Evolutionary conservation across 2,797 vertebrate species (phyloP).

Genomic region (Tachyglossus aculeatus): DNA sequence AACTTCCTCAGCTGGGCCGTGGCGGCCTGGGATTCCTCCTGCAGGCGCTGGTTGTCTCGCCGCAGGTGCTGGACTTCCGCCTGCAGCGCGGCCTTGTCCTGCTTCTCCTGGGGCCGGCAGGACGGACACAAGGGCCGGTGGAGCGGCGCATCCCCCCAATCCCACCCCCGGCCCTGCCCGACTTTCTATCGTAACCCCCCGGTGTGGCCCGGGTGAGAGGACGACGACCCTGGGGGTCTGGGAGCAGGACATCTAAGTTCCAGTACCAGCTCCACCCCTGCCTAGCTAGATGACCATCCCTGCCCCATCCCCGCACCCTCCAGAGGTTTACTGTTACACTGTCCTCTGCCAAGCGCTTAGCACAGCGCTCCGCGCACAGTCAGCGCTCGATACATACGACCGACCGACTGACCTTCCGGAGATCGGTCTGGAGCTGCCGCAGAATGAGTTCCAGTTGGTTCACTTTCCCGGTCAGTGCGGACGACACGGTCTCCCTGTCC

Average conservation of each 20-base stretch:
- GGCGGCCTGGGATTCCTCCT: slow-evolving; percentile 94
- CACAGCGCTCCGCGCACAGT: too few species aligned
- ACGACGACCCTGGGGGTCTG: too few species aligned
- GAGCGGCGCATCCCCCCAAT: too few species aligned
- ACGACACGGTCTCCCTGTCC: slow-evolving; percentile 76
- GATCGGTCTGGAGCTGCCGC: slow-evolving; percentile 91
- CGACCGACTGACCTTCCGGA: slow-evolving; percentile 83
- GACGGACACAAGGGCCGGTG: background rate
- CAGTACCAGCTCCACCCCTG: too few species aligned
- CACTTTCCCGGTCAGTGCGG: slow-evolving; percentile 94
- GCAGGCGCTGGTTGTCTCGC: slow-evolving; percentile 95
- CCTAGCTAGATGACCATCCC: too few species aligned
- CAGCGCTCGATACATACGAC: too few species aligned
- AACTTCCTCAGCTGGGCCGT: slow-evolving; percentile 95
- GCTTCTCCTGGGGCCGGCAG: slow-evolving; percentile 84
- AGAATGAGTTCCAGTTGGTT: slow-evolving; percentile 96
- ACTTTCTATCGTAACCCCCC: too few species aligned
- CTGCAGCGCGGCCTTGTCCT: slow-evolving; percentile 94
- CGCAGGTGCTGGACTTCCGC: slow-evolving; percentile 94
- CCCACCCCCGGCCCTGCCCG: too few species aligned
- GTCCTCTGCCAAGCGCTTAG: slow-evolving; percentile 46
- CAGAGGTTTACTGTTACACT: too few species aligned
- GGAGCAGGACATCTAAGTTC: too few species aligned
- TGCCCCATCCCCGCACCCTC: background rate
- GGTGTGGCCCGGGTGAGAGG: too few species aligned